Percentiles rank a stretch among this genome's conserved stretches.
These are phyloP conservation scores for Caenorhabditis wallacei DNA, from an alignment of 2,888 invertebrate genomes.

Conservation along the genomic window DNA sequence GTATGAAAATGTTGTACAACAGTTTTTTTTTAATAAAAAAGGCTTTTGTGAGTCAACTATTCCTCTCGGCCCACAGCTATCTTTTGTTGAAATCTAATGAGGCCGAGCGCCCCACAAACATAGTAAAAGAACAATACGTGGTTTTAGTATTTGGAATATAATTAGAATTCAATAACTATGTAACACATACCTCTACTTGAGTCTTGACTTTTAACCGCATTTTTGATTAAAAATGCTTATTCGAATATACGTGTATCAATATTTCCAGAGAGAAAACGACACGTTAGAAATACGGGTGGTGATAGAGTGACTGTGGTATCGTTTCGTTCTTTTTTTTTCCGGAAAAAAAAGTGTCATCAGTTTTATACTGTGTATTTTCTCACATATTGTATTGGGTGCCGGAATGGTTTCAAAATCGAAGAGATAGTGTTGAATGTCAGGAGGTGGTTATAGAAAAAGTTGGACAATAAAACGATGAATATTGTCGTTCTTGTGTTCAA, in stretches of 20 bases:
- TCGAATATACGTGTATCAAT: background rate
- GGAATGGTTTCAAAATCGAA: conserved; percentile 53
- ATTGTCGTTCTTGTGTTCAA: conserved; percentile 31
- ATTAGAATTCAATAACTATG: background rate
- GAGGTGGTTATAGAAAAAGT: conserved; percentile 27
- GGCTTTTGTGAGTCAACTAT: conserved; percentile 40
- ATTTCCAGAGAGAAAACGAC: conserved; percentile 15
- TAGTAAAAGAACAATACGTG: conserved; percentile 50
- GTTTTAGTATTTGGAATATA: conserved; percentile 28
- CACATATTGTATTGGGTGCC: conserved; percentile 60
- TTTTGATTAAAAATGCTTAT: background rate
- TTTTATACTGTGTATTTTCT: conserved; percentile 67
- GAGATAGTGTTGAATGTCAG: conserved; percentile 20
- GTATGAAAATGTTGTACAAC: background rate
- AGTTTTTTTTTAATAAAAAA: conserved; percentile 28
- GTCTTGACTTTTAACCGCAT: conserved; percentile 62
- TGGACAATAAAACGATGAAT: conserved; percentile 60
- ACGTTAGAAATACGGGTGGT: conserved; percentile 34
- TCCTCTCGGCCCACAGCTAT: conserved; percentile 4
- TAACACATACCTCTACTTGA: conserved; percentile 62
- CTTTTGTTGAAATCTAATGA: conserved; percentile 54
- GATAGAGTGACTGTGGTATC: conserved; percentile 33
- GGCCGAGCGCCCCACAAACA: conserved; percentile 32
- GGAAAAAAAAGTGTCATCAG: conserved; percentile 59
- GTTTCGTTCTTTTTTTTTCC: conserved; percentile 48